These are phyloP conservation scores for Gisinianus flammeolus DNA, from an alignment of 2,888 invertebrate genomes.

Conservation along the genomic window DNA sequence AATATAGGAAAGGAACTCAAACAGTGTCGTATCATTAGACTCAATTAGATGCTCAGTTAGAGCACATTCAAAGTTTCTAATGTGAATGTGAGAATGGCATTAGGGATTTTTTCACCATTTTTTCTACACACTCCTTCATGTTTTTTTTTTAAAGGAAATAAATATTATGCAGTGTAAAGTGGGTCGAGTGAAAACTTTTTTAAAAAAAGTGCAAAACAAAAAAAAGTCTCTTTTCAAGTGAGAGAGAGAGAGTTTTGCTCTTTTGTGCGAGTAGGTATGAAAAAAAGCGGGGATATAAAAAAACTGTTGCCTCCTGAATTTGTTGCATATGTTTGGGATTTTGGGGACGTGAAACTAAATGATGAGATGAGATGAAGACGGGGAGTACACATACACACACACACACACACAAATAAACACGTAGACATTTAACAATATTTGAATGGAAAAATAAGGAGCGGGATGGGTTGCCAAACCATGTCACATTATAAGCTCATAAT, in stretches of 20 bases:
- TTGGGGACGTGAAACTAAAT: neutral
- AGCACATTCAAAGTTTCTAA: neutral
- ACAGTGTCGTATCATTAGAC: neutral
- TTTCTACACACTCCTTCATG: too few relatives aligned
- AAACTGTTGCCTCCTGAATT: conserved; percentile 20
- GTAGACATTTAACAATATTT: conserved; percentile 16
- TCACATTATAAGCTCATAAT: conserved; percentile 38
- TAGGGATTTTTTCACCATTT: too few relatives aligned
- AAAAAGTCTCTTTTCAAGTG: neutral
- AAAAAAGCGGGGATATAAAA: neutral
- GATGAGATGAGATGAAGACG: neutral
- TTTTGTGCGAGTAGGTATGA: neutral
- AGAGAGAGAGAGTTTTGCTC: too few relatives aligned
- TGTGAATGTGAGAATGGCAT: neutral
- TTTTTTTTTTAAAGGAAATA: too few relatives aligned
- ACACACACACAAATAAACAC: too few relatives aligned
- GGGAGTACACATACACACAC: neutral
- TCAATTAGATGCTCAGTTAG: neutral
- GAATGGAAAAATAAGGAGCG: conserved; percentile 16
- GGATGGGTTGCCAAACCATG: conserved; percentile 23
- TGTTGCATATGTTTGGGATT: neutral
- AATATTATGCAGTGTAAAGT: neutral
- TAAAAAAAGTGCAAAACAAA: neutral
- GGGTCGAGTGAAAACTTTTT: neutral
- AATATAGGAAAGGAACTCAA: too few relatives aligned